Percentiles rank a stretch among this genome's conserved stretches.
Conservation (phyloP, 2,888 invertebrate genomes). For the Cheiracanthium punctorium region DNA sequence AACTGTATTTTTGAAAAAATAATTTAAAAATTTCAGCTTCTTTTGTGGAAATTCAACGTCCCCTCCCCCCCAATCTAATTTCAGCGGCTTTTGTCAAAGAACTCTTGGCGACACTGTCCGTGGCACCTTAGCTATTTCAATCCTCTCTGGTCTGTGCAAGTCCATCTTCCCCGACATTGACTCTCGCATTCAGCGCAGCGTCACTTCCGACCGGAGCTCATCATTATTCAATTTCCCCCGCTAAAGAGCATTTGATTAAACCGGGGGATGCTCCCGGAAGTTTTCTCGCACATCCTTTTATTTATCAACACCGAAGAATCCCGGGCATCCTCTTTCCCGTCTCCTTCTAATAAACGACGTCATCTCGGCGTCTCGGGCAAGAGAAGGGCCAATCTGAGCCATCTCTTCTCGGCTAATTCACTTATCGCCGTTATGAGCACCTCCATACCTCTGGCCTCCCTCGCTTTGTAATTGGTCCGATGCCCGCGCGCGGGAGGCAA, state of each 20-base stretch:
- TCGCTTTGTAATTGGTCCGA: conserved; percentile 42
- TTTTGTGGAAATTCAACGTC: too few species aligned
- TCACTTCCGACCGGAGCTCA: too few species aligned
- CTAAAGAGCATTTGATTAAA: not conserved
- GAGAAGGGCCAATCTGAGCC: not conserved
- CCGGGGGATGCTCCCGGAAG: not conserved
- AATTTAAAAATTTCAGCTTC: too few species aligned
- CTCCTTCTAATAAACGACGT: not conserved
- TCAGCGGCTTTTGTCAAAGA: too few species aligned
- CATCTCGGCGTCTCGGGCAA: not conserved
- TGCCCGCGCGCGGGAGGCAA: conserved; percentile 7
- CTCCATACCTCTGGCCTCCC: conserved; percentile 3
- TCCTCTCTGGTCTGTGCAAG: too few species aligned
- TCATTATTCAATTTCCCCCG: not conserved
- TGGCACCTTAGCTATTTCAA: too few species aligned
- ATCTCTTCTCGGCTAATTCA: conserved; percentile 43
- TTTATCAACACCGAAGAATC: not conserved
- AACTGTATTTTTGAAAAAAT: too few species aligned
- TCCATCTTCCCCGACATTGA: too few species aligned
- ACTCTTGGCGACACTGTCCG: too few species aligned
- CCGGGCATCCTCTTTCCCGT: not conserved
- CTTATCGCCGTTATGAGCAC: conserved; percentile 58
- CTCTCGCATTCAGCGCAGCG: too few species aligned
- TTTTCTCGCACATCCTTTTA: conserved; percentile 1
- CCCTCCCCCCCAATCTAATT: too few species aligned